These are phyloP conservation scores for Zoanthus sociatus DNA, from an alignment of 92 coral and sea anemone genomes.

Conservation along the genomic window DNA sequence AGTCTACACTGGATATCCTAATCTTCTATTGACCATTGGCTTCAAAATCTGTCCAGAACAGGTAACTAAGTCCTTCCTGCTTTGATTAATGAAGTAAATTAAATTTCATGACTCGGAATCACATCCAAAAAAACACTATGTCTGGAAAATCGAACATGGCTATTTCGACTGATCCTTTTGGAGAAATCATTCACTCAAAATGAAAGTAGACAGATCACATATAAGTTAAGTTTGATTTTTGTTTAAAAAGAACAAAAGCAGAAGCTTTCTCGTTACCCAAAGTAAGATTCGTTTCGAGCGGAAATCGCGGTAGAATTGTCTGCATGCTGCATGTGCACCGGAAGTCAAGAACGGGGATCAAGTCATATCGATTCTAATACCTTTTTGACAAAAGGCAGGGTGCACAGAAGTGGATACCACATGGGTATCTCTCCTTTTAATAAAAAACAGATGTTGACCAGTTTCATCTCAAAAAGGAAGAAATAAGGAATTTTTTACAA, in stretches of 20 bases:
- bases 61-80: neutral
- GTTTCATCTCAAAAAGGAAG: conserved; percentile 11
- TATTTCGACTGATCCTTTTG: too few relatives aligned
- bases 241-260: neutral
- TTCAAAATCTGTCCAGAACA: neutral
- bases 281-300: conserved; percentile 2
- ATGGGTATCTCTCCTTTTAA: neutral
- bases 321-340: conserved; percentile 44
- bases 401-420: conserved; percentile 11
- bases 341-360: conserved; percentile 22
- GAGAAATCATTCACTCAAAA: too few relatives aligned
- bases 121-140: neutral
- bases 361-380: conserved; percentile 37
- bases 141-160: neutral
- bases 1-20: neutral
- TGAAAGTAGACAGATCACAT: neutral
- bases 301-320: conserved; percentile 35
- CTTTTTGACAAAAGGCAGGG: conserved; percentile 26
- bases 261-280: neutral
- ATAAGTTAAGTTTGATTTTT: neutral
- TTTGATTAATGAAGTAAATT: neutral
- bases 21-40: neutral
- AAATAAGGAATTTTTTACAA: conserved; percentile 9
- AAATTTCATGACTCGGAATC: neutral
- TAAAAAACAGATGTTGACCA: conserved; percentile 36